Conservation (phyloP, 1,140 invertebrate species). For the Heterodera schachtii region DNA sequence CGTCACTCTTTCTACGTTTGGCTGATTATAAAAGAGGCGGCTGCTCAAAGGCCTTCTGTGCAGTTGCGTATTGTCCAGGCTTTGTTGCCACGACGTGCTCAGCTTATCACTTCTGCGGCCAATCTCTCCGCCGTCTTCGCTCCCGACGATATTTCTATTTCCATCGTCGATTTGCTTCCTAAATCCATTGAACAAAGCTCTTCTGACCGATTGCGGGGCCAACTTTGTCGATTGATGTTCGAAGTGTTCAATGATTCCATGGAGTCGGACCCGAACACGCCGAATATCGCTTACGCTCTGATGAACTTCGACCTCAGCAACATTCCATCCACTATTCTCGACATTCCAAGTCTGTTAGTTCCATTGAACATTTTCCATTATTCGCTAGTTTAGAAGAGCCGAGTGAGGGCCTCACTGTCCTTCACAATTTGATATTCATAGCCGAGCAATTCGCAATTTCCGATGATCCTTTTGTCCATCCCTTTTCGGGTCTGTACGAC, state of each 20-base stretch:
- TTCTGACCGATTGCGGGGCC: conserved; percentile 33
- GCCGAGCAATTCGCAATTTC: conserved; percentile 17
- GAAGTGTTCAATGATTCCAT: conserved; percentile 43
- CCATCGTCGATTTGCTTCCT: conserved; percentile 26
- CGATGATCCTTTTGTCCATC: conserved; percentile 30
- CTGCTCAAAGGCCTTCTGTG: conserved; percentile 34
- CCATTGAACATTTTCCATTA: not conserved
- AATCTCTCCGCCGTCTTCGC: conserved; percentile 27
- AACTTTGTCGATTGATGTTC: conserved; percentile 41
- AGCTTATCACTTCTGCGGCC: conserved; percentile 26
- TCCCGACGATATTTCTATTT: conserved; percentile 27
- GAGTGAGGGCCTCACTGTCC: conserved; percentile 23
- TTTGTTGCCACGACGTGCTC: conserved; percentile 14
- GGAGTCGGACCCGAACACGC: conserved; percentile 27
- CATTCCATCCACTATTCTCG: conserved; percentile 22
- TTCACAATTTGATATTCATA: conserved; percentile 42
- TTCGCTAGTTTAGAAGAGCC: conserved; percentile 21
- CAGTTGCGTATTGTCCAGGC: conserved; percentile 41
- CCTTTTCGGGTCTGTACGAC: conserved; percentile 41
- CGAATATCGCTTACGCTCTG: conserved; percentile 42
- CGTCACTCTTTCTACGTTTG: conserved; percentile 43
- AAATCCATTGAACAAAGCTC: conserved; percentile 16
- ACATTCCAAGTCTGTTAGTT: conserved; percentile 21
- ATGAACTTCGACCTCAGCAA: conserved; percentile 40
- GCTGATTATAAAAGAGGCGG: conserved; percentile 30